These are phyloP conservation scores for Aphelenchoides besseyi DNA, from an alignment of 1,140 invertebrate species.

Conservation along the genomic window DNA sequence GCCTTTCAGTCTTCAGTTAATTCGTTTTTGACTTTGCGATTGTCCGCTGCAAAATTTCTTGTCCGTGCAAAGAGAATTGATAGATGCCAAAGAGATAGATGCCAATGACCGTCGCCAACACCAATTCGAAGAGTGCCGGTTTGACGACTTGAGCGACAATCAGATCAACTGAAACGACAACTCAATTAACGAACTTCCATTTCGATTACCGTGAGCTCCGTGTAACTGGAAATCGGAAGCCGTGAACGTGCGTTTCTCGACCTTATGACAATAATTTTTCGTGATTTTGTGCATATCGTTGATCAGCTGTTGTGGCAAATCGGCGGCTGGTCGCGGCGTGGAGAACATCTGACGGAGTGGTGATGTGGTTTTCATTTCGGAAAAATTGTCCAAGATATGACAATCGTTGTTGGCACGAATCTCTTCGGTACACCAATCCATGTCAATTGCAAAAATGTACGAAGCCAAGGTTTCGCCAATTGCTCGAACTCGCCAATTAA, in stretches of 20 bases:
- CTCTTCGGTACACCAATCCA: conserved; percentile 15
- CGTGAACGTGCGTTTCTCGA: conserved; percentile 27
- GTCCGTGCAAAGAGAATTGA: conserved; percentile 38
- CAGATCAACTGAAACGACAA: conserved; percentile 43
- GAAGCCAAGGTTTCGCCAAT: conserved; percentile 40
- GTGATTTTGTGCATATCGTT: conserved; percentile 37
- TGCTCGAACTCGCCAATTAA: conserved; percentile 31
- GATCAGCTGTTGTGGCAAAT: conserved; percentile 12
- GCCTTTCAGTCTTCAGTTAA: too few species aligned
- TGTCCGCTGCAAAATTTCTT: conserved; percentile 26
- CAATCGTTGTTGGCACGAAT: conserved; percentile 25
- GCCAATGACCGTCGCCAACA: conserved; percentile 79
- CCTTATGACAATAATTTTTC: conserved; percentile 31
- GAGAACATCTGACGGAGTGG: conserved; percentile 41
- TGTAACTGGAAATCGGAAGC: conserved; percentile 37
- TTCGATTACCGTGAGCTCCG: conserved; percentile 32
- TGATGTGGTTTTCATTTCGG: conserved; percentile 23
- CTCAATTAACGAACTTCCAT: conserved; percentile 26
- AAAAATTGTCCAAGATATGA: conserved; percentile 25
- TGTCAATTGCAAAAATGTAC: conserved; percentile 39
- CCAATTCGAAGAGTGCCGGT: conserved; percentile 91
- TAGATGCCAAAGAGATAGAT: conserved; percentile 79
- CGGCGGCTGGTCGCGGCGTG: conserved; percentile 37
- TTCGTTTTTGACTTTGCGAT: background rate
- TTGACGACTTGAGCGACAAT: conserved; percentile 74